Evolutionary conservation across 2,113 vertebrate species (phyloP).

Genomic region (Neogale vison): DNA sequence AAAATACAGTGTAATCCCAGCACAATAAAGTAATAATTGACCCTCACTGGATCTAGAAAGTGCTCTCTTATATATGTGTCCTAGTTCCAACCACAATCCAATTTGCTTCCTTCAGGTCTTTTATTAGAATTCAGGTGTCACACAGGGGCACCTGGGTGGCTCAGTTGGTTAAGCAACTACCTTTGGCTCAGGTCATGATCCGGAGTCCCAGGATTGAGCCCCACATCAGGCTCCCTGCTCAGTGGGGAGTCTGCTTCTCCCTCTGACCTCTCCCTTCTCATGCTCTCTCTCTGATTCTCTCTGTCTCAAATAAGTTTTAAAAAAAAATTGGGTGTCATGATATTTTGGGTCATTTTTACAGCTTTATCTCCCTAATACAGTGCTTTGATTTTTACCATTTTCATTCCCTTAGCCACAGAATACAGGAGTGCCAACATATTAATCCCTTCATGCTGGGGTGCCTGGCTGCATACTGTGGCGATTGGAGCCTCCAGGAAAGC

Average conservation of each 20-base stretch:
- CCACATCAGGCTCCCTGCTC: no score
- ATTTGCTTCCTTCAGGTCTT: not conserved
- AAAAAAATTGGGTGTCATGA: not conserved
- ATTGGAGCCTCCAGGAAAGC: not conserved
- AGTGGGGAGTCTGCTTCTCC: no score
- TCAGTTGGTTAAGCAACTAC: no score
- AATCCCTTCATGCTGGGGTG: not conserved
- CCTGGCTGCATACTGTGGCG: not conserved
- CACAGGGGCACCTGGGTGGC: no score
- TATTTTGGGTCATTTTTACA: not conserved
- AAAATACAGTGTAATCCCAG: not conserved
- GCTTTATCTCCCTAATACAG: not conserved
- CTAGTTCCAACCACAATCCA: not conserved
- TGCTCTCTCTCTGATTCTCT: no score
- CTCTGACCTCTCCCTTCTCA: no score
- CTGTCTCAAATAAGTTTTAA: no score
- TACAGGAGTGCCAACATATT: fast-evolving
- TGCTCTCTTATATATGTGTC: not conserved
- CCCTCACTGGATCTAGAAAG: not conserved
- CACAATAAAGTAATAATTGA: not conserved
- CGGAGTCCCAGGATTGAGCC: no score
- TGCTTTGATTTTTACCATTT: not conserved
- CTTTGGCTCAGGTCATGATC: no score
- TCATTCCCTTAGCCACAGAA: not conserved
- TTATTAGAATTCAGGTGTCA: not conserved